Percentiles rank a stretch among this genome's conserved stretches.
Evolutionary conservation across 2,888 invertebrate genomes (phyloP).

Genomic region (Cremastinae sp.): DNA sequence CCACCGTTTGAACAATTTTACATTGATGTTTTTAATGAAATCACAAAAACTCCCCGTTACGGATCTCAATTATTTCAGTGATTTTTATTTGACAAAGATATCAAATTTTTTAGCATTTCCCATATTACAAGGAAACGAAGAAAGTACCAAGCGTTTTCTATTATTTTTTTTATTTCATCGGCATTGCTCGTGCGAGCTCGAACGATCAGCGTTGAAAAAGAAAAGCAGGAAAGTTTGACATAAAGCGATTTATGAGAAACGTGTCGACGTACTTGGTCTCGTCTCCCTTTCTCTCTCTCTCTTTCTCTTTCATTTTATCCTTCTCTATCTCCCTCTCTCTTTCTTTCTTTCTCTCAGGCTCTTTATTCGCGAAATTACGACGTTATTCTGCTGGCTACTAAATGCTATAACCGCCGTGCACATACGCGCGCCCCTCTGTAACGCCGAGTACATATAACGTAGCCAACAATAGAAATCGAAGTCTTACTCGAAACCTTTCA

Average conservation of each 20-base stretch:
- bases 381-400: conserved; percentile 34
- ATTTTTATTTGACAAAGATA: too few species aligned
- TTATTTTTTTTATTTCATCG: not conserved
- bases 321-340: conserved; percentile 2
- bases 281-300: conserved; percentile 3
- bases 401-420: conserved; percentile 15
- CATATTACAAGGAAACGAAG: too few species aligned
- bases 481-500: conserved; percentile 16
- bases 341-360: conserved; percentile 1
- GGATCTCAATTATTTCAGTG: too few species aligned
- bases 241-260: conserved; percentile 70
- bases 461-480: not conserved
- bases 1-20: too few species aligned
- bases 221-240: conserved; percentile 39
- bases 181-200: conserved; percentile 34
- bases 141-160: not conserved
- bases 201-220: conserved; percentile 33
- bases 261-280: conserved; percentile 37
- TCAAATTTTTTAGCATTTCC: too few species aligned
- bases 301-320: conserved; percentile 3
- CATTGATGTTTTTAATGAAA: too few species aligned
- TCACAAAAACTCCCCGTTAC: too few species aligned
- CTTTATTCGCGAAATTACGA: conserved; percentile 42
- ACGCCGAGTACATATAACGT: conserved; percentile 23
- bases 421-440: conserved; percentile 1